Evolutionary conservation across 64 coral and sea anemone genomes (phyloP).

Genomic region (Hydrozoanthus tunicans): DNA sequence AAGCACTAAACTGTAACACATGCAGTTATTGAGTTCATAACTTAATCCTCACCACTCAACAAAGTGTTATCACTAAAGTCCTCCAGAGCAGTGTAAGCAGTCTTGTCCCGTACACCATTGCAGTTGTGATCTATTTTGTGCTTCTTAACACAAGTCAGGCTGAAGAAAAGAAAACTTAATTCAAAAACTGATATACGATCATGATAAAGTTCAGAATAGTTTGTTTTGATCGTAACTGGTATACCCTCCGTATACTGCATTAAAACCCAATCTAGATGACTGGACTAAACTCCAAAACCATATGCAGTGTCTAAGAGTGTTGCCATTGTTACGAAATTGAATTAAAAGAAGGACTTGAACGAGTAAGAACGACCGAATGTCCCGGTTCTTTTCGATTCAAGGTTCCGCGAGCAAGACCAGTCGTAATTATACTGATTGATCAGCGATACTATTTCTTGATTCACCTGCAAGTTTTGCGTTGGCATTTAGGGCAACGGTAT

Average conservation of each 20-base stretch:
- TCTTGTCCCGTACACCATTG: constrained; percentile 35
- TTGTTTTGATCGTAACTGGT: too few relatives aligned
- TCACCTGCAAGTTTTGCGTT: constrained; percentile 48
- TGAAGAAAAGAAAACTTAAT: neutral
- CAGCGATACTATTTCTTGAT: neutral
- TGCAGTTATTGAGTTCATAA: too few relatives aligned
- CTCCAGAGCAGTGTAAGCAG: neutral
- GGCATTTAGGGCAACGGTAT: constrained; percentile 43
- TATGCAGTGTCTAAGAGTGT: too few relatives aligned
- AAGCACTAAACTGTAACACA: too few relatives aligned
- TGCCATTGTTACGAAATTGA: too few relatives aligned
- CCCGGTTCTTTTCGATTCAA: too few relatives aligned
- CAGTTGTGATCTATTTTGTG: constrained; percentile 34
- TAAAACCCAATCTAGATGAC: too few relatives aligned
- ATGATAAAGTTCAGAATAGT: neutral
- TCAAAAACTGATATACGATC: neutral
- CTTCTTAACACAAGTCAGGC: constrained; percentile 29
- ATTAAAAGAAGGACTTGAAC: too few relatives aligned
- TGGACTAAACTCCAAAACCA: too few relatives aligned
- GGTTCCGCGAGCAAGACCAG: too few relatives aligned
- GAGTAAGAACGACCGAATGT: too few relatives aligned
- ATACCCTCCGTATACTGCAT: too few relatives aligned
- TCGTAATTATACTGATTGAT: neutral
- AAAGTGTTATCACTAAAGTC: constrained; percentile 26
- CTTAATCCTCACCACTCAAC: constrained; percentile 1